phyloP scores from a whole-genome alignment of 2,113 vertebrate species.

The Ivindomyrus marchei region DNA sequence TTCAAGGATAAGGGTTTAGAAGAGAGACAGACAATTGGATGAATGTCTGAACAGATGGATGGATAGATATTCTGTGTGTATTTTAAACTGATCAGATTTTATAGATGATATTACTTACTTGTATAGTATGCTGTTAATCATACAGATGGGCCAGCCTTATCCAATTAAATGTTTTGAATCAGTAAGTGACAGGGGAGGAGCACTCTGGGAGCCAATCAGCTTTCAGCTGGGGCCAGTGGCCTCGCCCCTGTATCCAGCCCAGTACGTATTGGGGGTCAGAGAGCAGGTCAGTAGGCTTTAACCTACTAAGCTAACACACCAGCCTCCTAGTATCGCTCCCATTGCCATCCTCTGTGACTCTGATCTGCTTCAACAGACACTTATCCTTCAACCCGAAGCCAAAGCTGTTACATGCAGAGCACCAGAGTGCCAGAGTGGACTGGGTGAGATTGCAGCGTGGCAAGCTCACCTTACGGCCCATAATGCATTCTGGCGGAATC shows the following conservation, averaged over 20 bases:
- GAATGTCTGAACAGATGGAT: background rate
- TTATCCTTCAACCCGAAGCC: background rate
- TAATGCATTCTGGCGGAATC: background rate
- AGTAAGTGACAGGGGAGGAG: background rate
- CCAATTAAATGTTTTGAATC: background rate
- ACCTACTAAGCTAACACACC: background rate
- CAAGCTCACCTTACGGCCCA: background rate
- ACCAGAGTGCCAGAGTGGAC: background rate
- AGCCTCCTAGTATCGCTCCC: background rate
- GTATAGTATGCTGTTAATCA: background rate
- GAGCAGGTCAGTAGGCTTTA: background rate
- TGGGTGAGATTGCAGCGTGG: background rate
- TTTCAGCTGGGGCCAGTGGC: background rate
- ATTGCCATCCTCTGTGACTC: background rate
- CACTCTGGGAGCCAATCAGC: background rate
- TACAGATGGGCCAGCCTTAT: background rate
- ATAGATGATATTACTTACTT: background rate
- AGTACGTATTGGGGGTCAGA: background rate
- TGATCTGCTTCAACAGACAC: background rate
- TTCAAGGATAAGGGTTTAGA: background rate
- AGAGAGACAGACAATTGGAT: background rate
- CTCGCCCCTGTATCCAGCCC: background rate
- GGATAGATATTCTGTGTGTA: background rate
- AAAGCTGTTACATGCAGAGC: background rate
- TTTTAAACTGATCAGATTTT: background rate